Evolutionary conservation across 2,113 vertebrate genomes (phyloP).

Genomic region (Sorex fumeus): DNA sequence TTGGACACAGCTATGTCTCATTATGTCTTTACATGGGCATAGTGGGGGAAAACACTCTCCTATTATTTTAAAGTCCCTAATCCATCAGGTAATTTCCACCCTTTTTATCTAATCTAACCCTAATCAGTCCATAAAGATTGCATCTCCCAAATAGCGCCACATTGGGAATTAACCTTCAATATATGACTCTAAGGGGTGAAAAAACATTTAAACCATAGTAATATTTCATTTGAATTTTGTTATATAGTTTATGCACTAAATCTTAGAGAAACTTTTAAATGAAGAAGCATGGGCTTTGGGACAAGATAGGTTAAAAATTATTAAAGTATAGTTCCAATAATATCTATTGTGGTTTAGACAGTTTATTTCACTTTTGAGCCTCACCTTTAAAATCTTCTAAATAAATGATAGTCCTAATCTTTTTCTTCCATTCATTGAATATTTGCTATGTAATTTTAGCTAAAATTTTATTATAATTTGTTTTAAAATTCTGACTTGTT

Average conservation of each 20-base stretch:
- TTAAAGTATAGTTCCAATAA: background rate
- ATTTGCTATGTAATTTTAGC: background rate
- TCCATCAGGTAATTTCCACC: background rate
- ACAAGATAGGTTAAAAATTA: background rate
- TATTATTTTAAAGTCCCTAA: background rate
- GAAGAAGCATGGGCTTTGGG: background rate
- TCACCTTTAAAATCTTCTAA: background rate
- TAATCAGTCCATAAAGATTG: background rate
- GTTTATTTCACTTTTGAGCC: background rate
- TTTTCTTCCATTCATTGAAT: background rate
- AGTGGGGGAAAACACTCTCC: background rate
- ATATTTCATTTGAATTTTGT: background rate
- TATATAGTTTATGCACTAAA: background rate
- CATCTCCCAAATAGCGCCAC: background rate
- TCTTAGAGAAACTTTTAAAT: background rate
- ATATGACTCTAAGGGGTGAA: background rate
- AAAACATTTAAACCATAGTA: background rate
- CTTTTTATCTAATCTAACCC: background rate
- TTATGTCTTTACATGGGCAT: background rate
- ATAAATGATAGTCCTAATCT: background rate
- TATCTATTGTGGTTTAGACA: background rate
- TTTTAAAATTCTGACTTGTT: slow-evolving; percentile 17
- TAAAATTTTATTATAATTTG: background rate
- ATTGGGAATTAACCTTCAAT: background rate
- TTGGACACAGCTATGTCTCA: background rate